Evolutionary conservation across 2,797 vertebrate genomes (phyloP).

Genomic region (Botia almorhae): DNA sequence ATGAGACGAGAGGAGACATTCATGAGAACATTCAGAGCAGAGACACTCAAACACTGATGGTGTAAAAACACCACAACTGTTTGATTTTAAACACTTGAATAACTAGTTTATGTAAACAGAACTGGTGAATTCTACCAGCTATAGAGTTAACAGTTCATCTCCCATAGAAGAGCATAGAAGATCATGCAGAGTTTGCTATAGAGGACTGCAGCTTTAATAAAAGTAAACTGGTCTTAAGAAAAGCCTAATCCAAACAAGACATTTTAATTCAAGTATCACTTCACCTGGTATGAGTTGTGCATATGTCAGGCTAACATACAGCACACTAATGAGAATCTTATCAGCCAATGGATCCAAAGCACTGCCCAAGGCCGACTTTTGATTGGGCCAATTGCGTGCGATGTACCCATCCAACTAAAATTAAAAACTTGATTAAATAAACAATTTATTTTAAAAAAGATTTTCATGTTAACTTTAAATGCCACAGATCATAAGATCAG

Average conservation of each 20-base stretch:
- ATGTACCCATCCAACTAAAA: constrained; percentile 94
- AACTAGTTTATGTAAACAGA: background rate
- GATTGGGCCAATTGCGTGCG: constrained; percentile 94
- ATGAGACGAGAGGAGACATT: constrained; percentile 25
- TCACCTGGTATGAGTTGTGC: constrained; percentile 95
- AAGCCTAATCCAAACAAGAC: too few relatives aligned
- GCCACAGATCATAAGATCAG: background rate
- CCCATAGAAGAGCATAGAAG: background rate
- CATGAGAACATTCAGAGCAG: background rate
- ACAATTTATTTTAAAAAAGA: too few relatives aligned
- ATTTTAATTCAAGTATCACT: background rate
- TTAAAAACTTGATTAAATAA: background rate
- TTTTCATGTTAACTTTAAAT: background rate
- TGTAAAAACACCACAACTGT: too few relatives aligned
- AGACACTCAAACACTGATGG: too few relatives aligned
- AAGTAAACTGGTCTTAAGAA: too few relatives aligned
- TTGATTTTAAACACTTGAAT: background rate
- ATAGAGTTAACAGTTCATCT: background rate
- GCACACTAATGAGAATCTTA: constrained; percentile 96
- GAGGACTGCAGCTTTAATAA: too few relatives aligned
- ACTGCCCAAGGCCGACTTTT: constrained; percentile 95
- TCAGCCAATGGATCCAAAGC: constrained; percentile 97
- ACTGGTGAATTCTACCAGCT: background rate
- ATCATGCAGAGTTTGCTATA: too few relatives aligned
- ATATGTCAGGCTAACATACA: constrained; percentile 94